A percentile compares a stretch with the other conserved stretches of the same genome.
phyloP scores from a whole-genome alignment of 2,113 vertebrate species.

The Prochilodus magdalenae region DNA sequence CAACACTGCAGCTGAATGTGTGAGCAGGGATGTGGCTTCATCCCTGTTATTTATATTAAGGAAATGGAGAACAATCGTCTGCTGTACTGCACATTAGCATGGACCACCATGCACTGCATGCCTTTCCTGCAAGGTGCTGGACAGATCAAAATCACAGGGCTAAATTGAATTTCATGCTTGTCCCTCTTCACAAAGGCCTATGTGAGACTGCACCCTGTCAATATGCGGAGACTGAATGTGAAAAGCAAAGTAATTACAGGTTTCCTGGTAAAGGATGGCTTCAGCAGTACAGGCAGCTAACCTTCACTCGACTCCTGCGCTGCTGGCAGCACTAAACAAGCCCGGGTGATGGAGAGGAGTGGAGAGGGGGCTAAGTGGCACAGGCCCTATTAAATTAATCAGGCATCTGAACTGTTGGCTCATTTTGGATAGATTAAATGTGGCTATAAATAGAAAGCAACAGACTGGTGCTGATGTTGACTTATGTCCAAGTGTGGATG shows the following conservation, averaged over 20 bases:
- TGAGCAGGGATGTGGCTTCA: no score
- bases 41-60: background rate
- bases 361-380: slow-evolving; percentile 35
- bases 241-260: slow-evolving; percentile 37
- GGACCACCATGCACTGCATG: background rate
- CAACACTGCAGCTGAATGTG: no score
- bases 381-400: slow-evolving; percentile 55
- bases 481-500: slow-evolving; percentile 49
- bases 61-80: background rate
- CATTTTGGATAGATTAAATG: slow-evolving; percentile 58
- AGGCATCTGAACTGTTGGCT: slow-evolving; percentile 45
- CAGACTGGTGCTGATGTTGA: slow-evolving; percentile 40
- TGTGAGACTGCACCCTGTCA: slow-evolving; percentile 19
- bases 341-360: slow-evolving; percentile 15
- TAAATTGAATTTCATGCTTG: slow-evolving; percentile 53
- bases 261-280: slow-evolving; percentile 17
- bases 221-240: slow-evolving; percentile 44
- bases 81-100: background rate
- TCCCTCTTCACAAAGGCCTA: slow-evolving; percentile 42
- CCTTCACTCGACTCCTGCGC: slow-evolving; percentile 48
- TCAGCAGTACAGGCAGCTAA: slow-evolving; percentile 35
- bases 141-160: slow-evolving; percentile 43
- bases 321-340: slow-evolving; percentile 23
- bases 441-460: slow-evolving; percentile 59
- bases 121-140: slow-evolving; percentile 9